Evolutionary conservation across 1,140 invertebrate genomes (phyloP).

Genomic region (Acarapis woodi): DNA sequence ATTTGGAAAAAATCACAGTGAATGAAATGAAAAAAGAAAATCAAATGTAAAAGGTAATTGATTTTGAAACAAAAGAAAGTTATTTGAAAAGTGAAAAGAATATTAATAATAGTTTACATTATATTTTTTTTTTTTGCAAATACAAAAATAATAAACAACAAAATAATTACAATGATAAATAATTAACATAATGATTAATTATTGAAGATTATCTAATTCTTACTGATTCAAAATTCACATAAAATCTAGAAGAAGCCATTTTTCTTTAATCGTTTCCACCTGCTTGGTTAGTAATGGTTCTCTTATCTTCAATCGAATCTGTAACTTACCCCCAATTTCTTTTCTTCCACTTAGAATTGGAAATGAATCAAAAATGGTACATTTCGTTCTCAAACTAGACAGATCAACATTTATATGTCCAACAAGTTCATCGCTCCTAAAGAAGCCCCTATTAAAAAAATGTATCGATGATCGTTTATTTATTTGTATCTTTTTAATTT

Average conservation of each 20-base stretch:
- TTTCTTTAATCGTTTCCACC: constrained; percentile 59
- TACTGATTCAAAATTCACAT: no score
- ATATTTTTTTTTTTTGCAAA: no score
- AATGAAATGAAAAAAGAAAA: no score
- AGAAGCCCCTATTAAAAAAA: constrained; percentile 49
- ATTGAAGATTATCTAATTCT: no score
- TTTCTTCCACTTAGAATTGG: constrained; percentile 59
- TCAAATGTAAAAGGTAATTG: no score
- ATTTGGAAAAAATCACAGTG: no score
- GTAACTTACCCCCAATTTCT: constrained; percentile 55
- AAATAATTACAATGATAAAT: no score
- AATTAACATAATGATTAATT: no score
- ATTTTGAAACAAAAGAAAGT: no score
- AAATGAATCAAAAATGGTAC: constrained; percentile 59
- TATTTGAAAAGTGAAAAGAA: no score
- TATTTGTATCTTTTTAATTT: not conserved
- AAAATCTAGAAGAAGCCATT: constrained; percentile 72
- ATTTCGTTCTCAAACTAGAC: constrained; percentile 48
- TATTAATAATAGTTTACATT: no score
- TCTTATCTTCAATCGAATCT: constrained; percentile 61
- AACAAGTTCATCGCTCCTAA: constrained; percentile 50
- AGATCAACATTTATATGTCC: constrained; percentile 58
- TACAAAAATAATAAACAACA: no score
- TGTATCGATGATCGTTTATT: constrained; percentile 6
- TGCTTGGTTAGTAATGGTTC: constrained; percentile 67